Base-by-base conservation (phyloP, 1,140 invertebrate species). In the Lucilia cuprina region DNA sequence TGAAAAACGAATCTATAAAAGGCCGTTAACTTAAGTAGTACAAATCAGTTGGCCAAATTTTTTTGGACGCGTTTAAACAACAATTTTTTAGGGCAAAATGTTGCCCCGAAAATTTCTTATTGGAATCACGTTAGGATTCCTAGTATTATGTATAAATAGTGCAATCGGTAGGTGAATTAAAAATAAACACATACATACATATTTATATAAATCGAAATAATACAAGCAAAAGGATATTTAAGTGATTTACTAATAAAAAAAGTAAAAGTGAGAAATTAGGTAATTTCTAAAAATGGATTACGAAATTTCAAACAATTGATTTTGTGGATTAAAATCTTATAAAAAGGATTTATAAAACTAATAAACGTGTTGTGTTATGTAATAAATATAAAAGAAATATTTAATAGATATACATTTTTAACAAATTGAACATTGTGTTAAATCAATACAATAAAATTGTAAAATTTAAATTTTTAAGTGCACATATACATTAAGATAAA, bases 21-120 rank as follows among this genome's bases (percentile, higher is more conserved):
- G 86, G 30, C 60, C 85, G 50, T 74, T 70, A 35, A n/a, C 75
- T 50, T 41, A 12, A n/a, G 35, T 41, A 82, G 83, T 80, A 82
- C 84, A 86, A 88, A 86, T 86, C 85, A 88, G 87, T 88, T 86
- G 80, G 80, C 86, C 86, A 85, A 86, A 85, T 85, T 85, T 84
- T 84, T 85, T 87, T 85, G 86, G 84, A 85, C 84, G 86, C 74
- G 60, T 65, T 34, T 65, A 83, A 85, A 21, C 80, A 30, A 55
- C 14, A 13, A 35, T 70, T 83, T 47, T 35, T 19, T 60, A 49
- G 85, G 86, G 84, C 83, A 85, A 85, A 85, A 85, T 84, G 86
- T 85, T 83, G 82, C 85, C 80, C 35, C 86, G 85, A 85, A 86
- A 85, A 84, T 78, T 86, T 85, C 85, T 49, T 49, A 83, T 84